These are phyloP conservation scores for Parotocinclus haroldoi DNA, from an alignment of 2,797 vertebrate genomes.

Conservation along the genomic window DNA sequence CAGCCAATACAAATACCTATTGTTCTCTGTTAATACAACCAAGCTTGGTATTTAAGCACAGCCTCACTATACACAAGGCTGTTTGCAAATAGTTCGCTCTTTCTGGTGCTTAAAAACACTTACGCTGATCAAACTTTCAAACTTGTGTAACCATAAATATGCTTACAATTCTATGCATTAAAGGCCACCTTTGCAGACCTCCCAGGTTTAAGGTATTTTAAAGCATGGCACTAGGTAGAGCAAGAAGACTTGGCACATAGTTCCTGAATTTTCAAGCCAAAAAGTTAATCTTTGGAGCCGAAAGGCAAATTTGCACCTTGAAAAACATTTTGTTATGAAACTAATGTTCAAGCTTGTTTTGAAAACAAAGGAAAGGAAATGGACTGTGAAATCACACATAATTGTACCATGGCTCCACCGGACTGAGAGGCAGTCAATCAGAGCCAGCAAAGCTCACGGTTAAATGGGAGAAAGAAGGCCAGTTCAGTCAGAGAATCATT, in stretches of 20 bases:
- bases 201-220: conserved; percentile 32
- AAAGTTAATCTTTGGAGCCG: conserved; percentile 48
- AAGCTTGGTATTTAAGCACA: no score
- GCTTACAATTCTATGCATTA: conserved; percentile 33
- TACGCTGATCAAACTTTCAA: conserved; percentile 4
- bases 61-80: conserved; percentile 9
- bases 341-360: conserved; percentile 64
- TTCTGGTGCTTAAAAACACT: conserved; percentile 11
- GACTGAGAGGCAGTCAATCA: conserved; percentile 56
- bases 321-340: conserved; percentile 59
- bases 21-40: no score
- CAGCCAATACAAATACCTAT: no score
- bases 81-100: conserved; percentile 10
- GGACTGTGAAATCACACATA: conserved; percentile 81
- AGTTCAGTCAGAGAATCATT: conserved; percentile 51
- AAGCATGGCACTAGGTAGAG: conserved; percentile 27
- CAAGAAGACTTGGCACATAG: conserved; percentile 35
- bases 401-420: conserved; percentile 76
- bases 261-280: conserved; percentile 32
- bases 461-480: conserved; percentile 44
- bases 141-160: conserved; percentile 28
- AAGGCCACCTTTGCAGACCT: conserved; percentile 41
- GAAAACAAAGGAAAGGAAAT: conserved; percentile 76
- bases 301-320: conserved; percentile 58
- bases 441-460: conserved; percentile 42